Evolutionary conservation across 2,113 vertebrate species (phyloP).

Genomic region (Dendrocopos noguchii): DNA sequence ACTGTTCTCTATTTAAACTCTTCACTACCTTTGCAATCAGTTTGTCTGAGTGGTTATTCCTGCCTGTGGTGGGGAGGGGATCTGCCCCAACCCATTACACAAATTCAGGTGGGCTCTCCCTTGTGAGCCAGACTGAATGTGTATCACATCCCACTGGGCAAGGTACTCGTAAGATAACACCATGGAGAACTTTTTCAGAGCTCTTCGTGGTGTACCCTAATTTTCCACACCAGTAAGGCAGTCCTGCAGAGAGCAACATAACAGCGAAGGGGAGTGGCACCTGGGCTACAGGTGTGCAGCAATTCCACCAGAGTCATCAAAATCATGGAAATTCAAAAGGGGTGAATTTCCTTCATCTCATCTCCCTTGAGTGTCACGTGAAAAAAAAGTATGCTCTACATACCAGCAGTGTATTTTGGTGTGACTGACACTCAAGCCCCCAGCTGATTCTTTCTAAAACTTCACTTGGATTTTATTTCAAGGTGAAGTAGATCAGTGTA

Average conservation of each 20-base stretch:
- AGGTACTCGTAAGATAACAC: background rate
- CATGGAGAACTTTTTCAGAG: background rate
- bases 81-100: too few relatives aligned
- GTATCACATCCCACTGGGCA: background rate
- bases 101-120: background rate
- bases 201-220: background rate
- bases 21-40: too few relatives aligned
- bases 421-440: background rate
- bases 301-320: background rate
- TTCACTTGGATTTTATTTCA: background rate
- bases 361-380: background rate
- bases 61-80: too few relatives aligned
- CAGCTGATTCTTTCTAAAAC: background rate
- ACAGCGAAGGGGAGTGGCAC: too few relatives aligned
- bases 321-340: background rate
- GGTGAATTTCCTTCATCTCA: background rate
- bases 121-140: background rate
- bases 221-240: background rate
- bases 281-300: accelerated
- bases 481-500: background rate
- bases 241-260: background rate
- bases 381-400: background rate
- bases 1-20: too few relatives aligned
- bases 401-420: background rate
- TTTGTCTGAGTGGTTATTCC: too few relatives aligned